A percentile compares a stretch with the other conserved stretches of the same genome.
phyloP scores from a whole-genome alignment of 1,140 invertebrate species.

The Brachionus koreanus region DNA sequence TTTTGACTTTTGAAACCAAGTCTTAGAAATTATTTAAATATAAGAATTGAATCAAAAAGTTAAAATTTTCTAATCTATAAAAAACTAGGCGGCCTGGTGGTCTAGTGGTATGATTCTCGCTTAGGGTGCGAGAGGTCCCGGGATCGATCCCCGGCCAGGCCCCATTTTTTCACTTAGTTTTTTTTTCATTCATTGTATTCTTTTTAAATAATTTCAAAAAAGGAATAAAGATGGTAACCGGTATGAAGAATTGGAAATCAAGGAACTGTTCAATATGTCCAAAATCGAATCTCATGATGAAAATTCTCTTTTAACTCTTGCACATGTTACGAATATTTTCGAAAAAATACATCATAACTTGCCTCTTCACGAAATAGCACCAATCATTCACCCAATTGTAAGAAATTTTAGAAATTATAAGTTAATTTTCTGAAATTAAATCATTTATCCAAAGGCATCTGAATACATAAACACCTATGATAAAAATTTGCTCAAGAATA shows the following conservation, averaged over 20 bases:
- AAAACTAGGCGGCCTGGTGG: background rate
- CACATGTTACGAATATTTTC: background rate
- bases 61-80: too few relatives aligned
- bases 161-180: too few relatives aligned
- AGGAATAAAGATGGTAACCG: conserved; percentile 20
- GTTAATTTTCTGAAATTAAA: background rate
- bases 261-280: background rate
- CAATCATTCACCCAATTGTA: conserved; percentile 28
- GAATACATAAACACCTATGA: conserved; percentile 66
- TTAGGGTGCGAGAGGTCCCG: background rate
- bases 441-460: background rate
- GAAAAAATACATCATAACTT: background rate
- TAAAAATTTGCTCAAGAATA: conserved; percentile 88
- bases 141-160: background rate
- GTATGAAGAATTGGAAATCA: background rate
- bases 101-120: conserved; percentile 3
- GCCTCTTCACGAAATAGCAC: background rate
- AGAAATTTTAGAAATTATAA: background rate
- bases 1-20: too few relatives aligned
- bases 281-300: background rate
- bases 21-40: too few relatives aligned
- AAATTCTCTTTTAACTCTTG: background rate
- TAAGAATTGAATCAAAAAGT: too few relatives aligned
- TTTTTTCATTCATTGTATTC: too few relatives aligned
- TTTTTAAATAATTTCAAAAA: background rate